These are phyloP conservation scores for Cryptophagus acutangulus DNA, from an alignment of 2,888 invertebrate species.

Conservation along the genomic window DNA sequence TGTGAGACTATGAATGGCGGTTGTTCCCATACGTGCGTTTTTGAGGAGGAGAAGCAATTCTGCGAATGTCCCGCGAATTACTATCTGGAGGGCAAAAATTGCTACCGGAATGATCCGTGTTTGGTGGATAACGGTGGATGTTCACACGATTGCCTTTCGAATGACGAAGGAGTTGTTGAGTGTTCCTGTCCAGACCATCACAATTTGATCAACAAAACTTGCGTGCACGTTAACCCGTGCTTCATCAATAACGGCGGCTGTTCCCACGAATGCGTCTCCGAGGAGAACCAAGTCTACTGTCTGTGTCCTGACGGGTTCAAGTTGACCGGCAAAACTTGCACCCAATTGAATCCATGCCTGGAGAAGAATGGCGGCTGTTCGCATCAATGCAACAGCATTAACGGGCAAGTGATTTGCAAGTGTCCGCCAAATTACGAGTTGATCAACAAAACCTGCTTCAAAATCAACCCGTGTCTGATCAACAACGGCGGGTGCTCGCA, in stretches of 20 bases:
- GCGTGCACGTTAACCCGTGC: slow-evolving; percentile 39
- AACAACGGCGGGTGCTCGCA: slow-evolving; percentile 52
- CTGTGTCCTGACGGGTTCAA: slow-evolving; percentile 47
- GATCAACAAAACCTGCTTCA: slow-evolving; percentile 39
- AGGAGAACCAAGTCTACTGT: slow-evolving; percentile 41
- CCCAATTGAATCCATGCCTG: slow-evolving; percentile 38
- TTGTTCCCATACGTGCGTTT: slow-evolving; percentile 58
- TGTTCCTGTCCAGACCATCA: slow-evolving; percentile 41
- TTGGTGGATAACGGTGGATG: slow-evolving; percentile 42
- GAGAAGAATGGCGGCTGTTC: slow-evolving; percentile 47
- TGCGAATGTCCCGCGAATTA: slow-evolving; percentile 51
- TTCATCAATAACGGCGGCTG: slow-evolving; percentile 55
- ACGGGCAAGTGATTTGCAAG: slow-evolving; percentile 49
- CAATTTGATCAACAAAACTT: slow-evolving; percentile 33
- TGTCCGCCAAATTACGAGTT: slow-evolving; percentile 49
- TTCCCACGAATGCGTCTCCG: slow-evolving; percentile 50
- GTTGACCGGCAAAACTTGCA: slow-evolving; percentile 33
- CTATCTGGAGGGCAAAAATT: slow-evolving; percentile 34
- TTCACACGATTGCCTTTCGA: slow-evolving; percentile 38
- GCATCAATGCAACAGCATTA: slow-evolving; percentile 50
- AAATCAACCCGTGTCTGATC: slow-evolving; percentile 47
- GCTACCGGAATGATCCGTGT: slow-evolving; percentile 39
- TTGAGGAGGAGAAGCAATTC: slow-evolving; percentile 47
- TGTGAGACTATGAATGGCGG: slow-evolving; percentile 57
- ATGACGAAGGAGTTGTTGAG: slow-evolving; percentile 8